Base-by-base conservation (phyloP, 2,797 vertebrate genomes). In the Knipowitschia caucasica region DNA sequence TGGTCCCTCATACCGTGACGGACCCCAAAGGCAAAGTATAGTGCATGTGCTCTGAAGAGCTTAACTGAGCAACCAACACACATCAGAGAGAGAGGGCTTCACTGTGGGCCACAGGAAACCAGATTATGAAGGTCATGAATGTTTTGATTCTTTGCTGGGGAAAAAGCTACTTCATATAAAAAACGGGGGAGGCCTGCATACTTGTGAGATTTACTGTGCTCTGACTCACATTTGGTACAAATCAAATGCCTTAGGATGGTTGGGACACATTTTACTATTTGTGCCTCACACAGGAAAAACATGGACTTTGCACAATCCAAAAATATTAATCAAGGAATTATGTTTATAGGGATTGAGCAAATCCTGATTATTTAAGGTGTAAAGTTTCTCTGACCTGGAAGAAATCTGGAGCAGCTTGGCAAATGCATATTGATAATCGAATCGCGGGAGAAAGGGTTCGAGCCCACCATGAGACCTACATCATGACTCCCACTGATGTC, bases 81-180 rank as follows among this genome's bases (percentile, higher is more conserved):
- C 10, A 63, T 68, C 55, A 63, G 42, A 34, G 44, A 14, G 33
- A 49, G 21, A 50, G 55, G 33, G 53, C 53, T 50, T 18, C n/a
- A 20, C 30, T 18, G 57, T 34, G 56, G 55, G 56, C 45, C n/a
- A 70, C 54, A 53, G 69, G 71, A 72, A 79, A 49, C 24, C 56
- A 26, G 42, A 62, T 51, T 43, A 38, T 69, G 45, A 73, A 81
- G 77, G 64, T 83, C 76, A 57, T 31, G 35, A 2, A 44, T 33
- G 52, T 31, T 29, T 24, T 30, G 30, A 44, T 64, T 34, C 44
- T 34, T 35, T 2, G 58, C 30, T 2, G 17, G 29, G 35, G 50
- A 18, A 54, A 31, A 62, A 57, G 49, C 47, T 53, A 45, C 3
- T 25, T 20, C 24, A 35, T 9, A 25, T 46, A 58, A 34, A 50